phyloP scores from a whole-genome alignment of 2,113 vertebrate species.

The Colaptes auratus region DNA sequence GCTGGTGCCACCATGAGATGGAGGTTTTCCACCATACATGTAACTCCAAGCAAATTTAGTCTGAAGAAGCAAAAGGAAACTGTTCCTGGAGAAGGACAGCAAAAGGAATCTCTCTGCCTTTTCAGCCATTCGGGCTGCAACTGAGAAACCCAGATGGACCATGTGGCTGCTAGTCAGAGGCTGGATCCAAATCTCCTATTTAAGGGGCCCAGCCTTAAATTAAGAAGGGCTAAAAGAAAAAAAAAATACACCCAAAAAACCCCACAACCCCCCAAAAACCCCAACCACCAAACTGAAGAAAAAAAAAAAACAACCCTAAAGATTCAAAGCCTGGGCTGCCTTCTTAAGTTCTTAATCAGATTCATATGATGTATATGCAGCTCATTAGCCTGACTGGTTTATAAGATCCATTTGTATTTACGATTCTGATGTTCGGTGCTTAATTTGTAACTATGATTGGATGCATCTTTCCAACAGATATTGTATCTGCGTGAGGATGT shows the following conservation, averaged over 20 bases:
- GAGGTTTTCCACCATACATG: background rate
- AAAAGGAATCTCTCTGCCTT: background rate
- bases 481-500: background rate
- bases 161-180: background rate
- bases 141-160: background rate
- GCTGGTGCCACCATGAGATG: fast-evolving
- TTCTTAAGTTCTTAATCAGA: conserved; percentile 9
- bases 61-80: background rate
- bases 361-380: background rate
- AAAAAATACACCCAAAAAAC: background rate
- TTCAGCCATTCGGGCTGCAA: fast-evolving
- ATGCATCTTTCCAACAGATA: conserved; percentile 2
- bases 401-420: conserved; percentile 24
- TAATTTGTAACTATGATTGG: conserved; percentile 22
- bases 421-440: background rate
- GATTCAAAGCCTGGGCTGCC: background rate
- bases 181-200: background rate
- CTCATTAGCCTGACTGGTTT: background rate
- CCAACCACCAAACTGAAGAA: background rate
- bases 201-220: background rate
- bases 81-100: background rate
- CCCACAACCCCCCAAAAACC: too few relatives aligned
- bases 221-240: background rate
- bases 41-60: background rate
- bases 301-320: too few relatives aligned